phyloP scores from a whole-genome alignment of 2,797 vertebrate genomes.

The Alcedo atthis region DNA sequence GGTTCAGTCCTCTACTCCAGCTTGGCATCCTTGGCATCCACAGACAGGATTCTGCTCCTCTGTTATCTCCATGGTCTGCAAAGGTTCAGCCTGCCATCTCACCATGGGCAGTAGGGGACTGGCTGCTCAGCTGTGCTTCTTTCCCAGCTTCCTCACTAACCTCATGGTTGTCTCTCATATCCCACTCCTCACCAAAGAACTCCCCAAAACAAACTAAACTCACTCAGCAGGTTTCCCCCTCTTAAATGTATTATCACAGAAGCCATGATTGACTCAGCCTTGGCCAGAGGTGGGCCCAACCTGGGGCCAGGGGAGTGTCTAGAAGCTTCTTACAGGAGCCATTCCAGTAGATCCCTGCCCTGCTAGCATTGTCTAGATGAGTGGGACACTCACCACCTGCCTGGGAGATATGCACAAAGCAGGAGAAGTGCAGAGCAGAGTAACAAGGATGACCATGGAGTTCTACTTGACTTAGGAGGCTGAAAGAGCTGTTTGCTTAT shows the following conservation, averaged over 20 bases:
- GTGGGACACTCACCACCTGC: neutral
- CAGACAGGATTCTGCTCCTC: neutral
- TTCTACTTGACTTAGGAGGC: neutral
- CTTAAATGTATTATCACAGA: neutral
- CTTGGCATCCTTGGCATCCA: neutral
- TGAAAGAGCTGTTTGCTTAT: neutral
- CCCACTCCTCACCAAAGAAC: neutral
- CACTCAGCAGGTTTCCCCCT: neutral
- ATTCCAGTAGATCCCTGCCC: neutral
- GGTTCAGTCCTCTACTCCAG: neutral
- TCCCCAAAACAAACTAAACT: neutral
- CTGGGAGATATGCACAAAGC: neutral
- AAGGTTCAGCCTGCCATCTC: neutral
- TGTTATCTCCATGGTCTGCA: neutral
- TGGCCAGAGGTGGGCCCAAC: neutral
- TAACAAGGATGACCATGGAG: neutral
- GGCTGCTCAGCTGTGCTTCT: neutral
- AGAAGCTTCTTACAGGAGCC: neutral
- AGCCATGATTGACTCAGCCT: neutral
- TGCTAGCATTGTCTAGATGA: neutral
- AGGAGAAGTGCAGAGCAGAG: neutral
- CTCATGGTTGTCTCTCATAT: neutral
- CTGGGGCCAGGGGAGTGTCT: neutral
- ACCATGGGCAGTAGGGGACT: neutral
- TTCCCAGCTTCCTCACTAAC: neutral